These are phyloP conservation scores for Terebella lapidaria DNA, from an alignment of 2,888 invertebrate genomes.

Conservation along the genomic window DNA sequence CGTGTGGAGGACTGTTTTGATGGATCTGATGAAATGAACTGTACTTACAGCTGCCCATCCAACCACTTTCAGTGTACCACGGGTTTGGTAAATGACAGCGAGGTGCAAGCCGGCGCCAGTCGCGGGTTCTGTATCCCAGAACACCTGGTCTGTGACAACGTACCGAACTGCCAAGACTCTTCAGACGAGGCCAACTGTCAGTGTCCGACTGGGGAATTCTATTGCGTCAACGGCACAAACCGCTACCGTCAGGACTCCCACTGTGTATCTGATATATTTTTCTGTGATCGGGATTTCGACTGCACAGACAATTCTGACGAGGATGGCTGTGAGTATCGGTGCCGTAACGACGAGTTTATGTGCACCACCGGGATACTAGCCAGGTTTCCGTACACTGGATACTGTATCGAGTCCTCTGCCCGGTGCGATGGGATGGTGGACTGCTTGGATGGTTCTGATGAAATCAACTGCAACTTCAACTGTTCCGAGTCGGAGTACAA, in stretches of 20 bases:
- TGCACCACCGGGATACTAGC: slow-evolving; percentile 7
- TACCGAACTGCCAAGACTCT: slow-evolving; percentile 13
- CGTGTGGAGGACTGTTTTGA: slow-evolving; percentile 16
- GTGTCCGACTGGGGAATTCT: slow-evolving; percentile 11
- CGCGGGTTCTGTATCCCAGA: slow-evolving; percentile 7
- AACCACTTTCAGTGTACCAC: neutral
- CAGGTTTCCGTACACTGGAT: slow-evolving; percentile 12
- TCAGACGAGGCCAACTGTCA: slow-evolving; percentile 12
- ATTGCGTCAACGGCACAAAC: slow-evolving; percentile 11
- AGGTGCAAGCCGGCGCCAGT: neutral
- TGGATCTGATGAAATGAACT: slow-evolving; percentile 16
- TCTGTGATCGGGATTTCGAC: slow-evolving; percentile 18
- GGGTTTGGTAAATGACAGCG: slow-evolving; percentile 5
- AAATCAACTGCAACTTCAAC: slow-evolving; percentile 4
- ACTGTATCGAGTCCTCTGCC: slow-evolving; percentile 4
- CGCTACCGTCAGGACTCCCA: slow-evolving; percentile 2
- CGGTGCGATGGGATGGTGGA: slow-evolving; percentile 6
- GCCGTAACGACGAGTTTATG: slow-evolving; percentile 1
- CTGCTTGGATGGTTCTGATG: slow-evolving; percentile 8
- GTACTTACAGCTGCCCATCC: neutral
- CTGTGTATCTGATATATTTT: slow-evolving; percentile 6
- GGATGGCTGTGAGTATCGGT: slow-evolving; percentile 7
- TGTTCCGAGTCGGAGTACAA: neutral
- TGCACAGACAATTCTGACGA: slow-evolving; percentile 21
- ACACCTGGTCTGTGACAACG: slow-evolving; percentile 11